Evolutionary conservation across 1,140 invertebrate genomes (phyloP).

Genomic region (Sitophilus oryzae): DNA sequence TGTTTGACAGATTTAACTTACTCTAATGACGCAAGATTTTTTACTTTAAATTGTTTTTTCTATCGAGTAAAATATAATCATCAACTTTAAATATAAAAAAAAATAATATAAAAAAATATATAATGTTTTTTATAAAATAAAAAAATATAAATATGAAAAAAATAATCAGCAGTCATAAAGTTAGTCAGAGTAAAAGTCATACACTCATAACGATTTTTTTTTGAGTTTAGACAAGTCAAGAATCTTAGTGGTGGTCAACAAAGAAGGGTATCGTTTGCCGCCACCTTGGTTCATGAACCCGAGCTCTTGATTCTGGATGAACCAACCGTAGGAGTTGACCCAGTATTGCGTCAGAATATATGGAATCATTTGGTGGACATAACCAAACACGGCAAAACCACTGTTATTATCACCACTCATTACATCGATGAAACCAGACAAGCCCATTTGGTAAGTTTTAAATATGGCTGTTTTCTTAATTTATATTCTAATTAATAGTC

Average conservation of each 20-base stretch:
- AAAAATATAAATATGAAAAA: too few relatives aligned
- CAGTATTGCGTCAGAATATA: slow-evolving; percentile 85
- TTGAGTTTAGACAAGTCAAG: slow-evolving; percentile 55
- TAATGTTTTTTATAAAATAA: too few relatives aligned
- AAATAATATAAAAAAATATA: too few relatives aligned
- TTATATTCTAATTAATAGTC: too few relatives aligned
- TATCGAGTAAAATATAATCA: too few relatives aligned
- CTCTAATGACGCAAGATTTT: too few relatives aligned
- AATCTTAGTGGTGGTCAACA: slow-evolving; percentile 88
- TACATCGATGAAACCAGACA: slow-evolving; percentile 96
- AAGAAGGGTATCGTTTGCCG: slow-evolving; percentile 79
- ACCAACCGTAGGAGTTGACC: slow-evolving; percentile 93
- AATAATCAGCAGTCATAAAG: not conserved
- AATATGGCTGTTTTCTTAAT: too few relatives aligned
- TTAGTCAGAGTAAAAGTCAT: too few relatives aligned
- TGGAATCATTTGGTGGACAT: slow-evolving; percentile 92
- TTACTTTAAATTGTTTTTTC: too few relatives aligned
- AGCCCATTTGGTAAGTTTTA: slow-evolving; percentile 71
- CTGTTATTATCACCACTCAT: slow-evolving; percentile 95
- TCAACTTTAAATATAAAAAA: too few relatives aligned
- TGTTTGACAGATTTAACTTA: too few relatives aligned
- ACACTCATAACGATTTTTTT: slow-evolving; percentile 13
- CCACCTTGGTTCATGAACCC: slow-evolving; percentile 81
- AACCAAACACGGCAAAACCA: slow-evolving; percentile 77
- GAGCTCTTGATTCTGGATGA: slow-evolving; percentile 90